phyloP scores from a whole-genome alignment of 2,113 vertebrate species.

The Azemiops feae region DNA sequence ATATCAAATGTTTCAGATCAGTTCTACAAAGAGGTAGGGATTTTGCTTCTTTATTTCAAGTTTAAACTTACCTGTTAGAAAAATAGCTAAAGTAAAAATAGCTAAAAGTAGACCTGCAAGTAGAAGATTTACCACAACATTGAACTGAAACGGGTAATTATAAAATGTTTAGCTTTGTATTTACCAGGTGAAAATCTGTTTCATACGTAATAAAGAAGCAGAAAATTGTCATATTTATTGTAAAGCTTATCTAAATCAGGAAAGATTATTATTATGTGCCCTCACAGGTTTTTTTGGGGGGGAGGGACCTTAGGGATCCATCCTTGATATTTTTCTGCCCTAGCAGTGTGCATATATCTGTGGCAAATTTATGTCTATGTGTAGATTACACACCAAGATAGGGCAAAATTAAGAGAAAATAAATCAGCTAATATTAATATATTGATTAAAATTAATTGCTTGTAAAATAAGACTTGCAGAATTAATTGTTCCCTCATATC shows the following conservation, averaged over 20 bases:
- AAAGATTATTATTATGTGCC: too few relatives aligned
- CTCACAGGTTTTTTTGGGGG: background rate
- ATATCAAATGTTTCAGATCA: slow-evolving; percentile 57
- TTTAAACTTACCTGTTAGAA: background rate
- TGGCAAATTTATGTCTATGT: background rate
- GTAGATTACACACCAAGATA: background rate
- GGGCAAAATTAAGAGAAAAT: background rate
- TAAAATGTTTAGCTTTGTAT: background rate
- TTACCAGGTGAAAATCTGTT: background rate
- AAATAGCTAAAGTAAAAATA: background rate
- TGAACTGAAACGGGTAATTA: background rate
- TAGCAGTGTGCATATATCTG: background rate
- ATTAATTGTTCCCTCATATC: background rate
- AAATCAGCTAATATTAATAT: background rate
- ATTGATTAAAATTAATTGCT: background rate
- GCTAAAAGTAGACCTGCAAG: background rate
- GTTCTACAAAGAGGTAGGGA: slow-evolving; percentile 65
- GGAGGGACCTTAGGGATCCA: background rate
- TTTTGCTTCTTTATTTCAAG: slow-evolving; percentile 10
- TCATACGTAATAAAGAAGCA: background rate
- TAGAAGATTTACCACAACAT: background rate
- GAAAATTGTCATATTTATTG: background rate
- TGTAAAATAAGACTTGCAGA: background rate
- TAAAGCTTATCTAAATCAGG: background rate
- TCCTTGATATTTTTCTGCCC: background rate